Evolutionary conservation across 1,140 invertebrate genomes (phyloP), one percentile per base, ranked within the genome.

Genomic region (Drosophila saltans): DNA sequence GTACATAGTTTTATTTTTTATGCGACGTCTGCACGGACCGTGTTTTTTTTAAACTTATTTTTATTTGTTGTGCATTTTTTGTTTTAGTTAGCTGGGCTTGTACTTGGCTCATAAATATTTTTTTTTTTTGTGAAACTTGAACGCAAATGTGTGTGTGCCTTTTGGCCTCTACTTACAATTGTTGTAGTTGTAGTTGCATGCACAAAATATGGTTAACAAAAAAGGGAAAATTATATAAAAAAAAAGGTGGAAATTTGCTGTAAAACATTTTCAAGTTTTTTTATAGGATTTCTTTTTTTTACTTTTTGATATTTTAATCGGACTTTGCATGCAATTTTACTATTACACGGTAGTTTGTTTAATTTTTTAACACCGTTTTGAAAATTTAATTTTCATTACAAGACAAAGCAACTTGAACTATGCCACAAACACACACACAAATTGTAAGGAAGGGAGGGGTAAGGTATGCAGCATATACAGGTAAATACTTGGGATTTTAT

Each of bases 271-370:
- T 73, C 68, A 11, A 10, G 45, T 24, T 52, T 52, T 52, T 52
- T 16, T 21, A 24, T 26, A 52, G 21, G 24, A 26, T 26, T 52
- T 59, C 59, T 75, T 76, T 63, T 75, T 69, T 72, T 63, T 41
- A 36, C 59, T 70, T 85, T 88, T 88, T 88, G 83, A 88, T 88
- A 86, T 86, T 83, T 86, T 86, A 86, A 86, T 86, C 82, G 80
- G 65, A 59, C 36, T 71, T 69, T 69, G 80, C 82, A 88, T 82
- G 83, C 83, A 77, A 86, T 80, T 86, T 77, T 71, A 81, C 55
- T 83, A 80, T 86, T 88, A 86, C 69, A 62, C 67, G 66, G 67
- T 79, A 75, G 72, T 82, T 81, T 86, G 79, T 72, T 75, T 66
- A 75, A 75, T 52, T 66, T 36, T 85, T 68, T 69, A 58, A 66